phyloP scores from a whole-genome alignment of 1,140 invertebrate genomes.

The Monochamus saltuarius region DNA sequence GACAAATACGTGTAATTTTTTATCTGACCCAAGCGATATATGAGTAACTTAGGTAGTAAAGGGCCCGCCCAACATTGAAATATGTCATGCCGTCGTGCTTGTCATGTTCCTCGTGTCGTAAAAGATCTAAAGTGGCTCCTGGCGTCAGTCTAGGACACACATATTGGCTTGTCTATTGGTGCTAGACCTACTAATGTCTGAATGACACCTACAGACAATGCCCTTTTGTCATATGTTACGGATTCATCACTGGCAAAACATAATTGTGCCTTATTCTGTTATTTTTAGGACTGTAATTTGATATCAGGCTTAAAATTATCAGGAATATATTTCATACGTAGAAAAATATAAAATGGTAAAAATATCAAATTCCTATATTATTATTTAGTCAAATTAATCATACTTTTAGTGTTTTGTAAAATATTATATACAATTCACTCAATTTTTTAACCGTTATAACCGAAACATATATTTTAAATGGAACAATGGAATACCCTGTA shows the following conservation, averaged over 20 bases:
- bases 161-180: conserved; percentile 7
- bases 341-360: too few relatives aligned
- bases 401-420: too few relatives aligned
- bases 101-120: conserved; percentile 13
- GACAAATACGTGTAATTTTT: conserved; percentile 14
- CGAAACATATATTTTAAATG: too few relatives aligned
- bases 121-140: conserved; percentile 10
- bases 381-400: too few relatives aligned
- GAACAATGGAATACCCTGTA: too few relatives aligned
- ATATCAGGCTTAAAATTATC: conserved; percentile 1
- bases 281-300: not conserved
- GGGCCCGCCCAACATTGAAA: conserved; percentile 7
- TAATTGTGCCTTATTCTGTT: conserved; percentile 5
- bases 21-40: conserved; percentile 1
- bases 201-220: conserved; percentile 12
- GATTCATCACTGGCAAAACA: conserved; percentile 2
- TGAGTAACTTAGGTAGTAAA: conserved; percentile 3
- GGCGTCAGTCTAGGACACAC: conserved; percentile 8
- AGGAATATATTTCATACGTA: too few relatives aligned
- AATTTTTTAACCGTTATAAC: too few relatives aligned
- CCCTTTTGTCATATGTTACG: conserved; percentile 12
- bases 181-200: conserved; percentile 11
- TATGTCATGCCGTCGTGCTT: conserved; percentile 7
- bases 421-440: too few relatives aligned
- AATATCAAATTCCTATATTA: too few relatives aligned